Conservation (phyloP, 2,888 invertebrate genomes). For the Agriopis leucophaearia region DNA sequence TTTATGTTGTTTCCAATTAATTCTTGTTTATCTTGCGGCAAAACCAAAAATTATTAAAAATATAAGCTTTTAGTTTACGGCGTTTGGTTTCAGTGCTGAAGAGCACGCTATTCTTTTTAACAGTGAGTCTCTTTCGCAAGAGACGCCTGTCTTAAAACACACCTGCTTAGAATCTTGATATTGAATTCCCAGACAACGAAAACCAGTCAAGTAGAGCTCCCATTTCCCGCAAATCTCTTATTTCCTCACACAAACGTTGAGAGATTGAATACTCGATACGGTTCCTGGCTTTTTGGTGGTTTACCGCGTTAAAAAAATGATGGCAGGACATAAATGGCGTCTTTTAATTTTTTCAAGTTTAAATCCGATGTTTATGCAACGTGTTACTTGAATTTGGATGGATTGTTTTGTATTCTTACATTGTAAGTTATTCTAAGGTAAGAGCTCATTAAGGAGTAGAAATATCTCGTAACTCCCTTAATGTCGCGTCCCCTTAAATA, state of each 20-base stretch:
- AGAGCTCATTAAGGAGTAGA: slow-evolving; percentile 24
- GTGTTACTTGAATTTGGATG: slow-evolving; percentile 40
- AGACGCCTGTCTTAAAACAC: slow-evolving; percentile 77
- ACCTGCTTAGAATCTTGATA: slow-evolving; percentile 84
- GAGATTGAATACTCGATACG: slow-evolving; percentile 51
- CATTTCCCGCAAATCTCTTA: slow-evolving; percentile 59
- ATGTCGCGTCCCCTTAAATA: background rate
- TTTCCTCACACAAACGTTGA: slow-evolving; percentile 48
- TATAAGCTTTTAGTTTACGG: background rate
- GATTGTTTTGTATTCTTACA: slow-evolving; percentile 38
- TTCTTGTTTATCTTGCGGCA: background rate
- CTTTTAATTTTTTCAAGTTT: slow-evolving; percentile 52
- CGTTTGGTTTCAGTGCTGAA: background rate
- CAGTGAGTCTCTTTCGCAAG: slow-evolving; percentile 62
- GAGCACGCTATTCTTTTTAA: slow-evolving; percentile 31
- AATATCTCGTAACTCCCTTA: slow-evolving; percentile 24
- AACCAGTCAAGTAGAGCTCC: slow-evolving; percentile 68
- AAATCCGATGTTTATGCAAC: slow-evolving; percentile 54
- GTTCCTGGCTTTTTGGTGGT: slow-evolving; percentile 57
- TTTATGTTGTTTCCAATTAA: too few species aligned
- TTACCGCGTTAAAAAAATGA: slow-evolving; percentile 61
- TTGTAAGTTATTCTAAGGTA: too few species aligned
- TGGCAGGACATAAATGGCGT: slow-evolving; percentile 55
- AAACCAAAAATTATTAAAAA: background rate
- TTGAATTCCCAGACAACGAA: slow-evolving; percentile 72